Conservation (phyloP, 2,888 invertebrate species). For the Drosophila pullipes region DNA sequence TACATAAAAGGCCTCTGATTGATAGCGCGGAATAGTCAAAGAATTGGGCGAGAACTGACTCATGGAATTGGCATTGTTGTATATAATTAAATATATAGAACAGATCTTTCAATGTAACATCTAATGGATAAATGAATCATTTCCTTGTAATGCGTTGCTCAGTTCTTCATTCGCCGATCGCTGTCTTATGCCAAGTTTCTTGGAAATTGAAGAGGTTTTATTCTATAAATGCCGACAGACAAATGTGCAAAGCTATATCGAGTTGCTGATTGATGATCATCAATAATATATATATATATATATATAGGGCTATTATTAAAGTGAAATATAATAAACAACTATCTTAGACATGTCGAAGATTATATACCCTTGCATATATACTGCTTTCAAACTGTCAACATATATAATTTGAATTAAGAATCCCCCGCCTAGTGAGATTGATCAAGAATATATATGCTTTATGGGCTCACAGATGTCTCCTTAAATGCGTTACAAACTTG, state of each 20-base stretch:
- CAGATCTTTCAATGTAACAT: constrained; percentile 4
- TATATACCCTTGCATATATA: not conserved
- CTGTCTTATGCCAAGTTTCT: not conserved
- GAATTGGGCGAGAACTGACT: constrained; percentile 8
- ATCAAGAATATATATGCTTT: not conserved
- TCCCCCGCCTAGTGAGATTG: not conserved
- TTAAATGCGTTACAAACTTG: not conserved
- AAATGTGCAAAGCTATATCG: not conserved
- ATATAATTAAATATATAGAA: not conserved
- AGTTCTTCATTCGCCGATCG: not conserved
- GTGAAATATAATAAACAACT: not conserved
- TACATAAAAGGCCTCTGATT: constrained; percentile 35
- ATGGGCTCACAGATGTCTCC: not conserved
- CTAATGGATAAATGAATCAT: not conserved
- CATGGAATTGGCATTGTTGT: constrained; percentile 9
- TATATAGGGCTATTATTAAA: not conserved
- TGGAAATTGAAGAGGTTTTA: not conserved
- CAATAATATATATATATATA: not conserved
- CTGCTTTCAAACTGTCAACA: too few species aligned
- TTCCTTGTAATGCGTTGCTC: not conserved
- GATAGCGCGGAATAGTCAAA: constrained; percentile 8
- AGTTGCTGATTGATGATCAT: not conserved
- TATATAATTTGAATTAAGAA: too few species aligned
- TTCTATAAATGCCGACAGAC: not conserved
- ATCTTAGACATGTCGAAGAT: not conserved